These are phyloP conservation scores for Trichoplax adhaerens DNA, from an alignment of 37 sponge, comb jelly and placozoan genomes.

Conservation along the genomic window DNA sequence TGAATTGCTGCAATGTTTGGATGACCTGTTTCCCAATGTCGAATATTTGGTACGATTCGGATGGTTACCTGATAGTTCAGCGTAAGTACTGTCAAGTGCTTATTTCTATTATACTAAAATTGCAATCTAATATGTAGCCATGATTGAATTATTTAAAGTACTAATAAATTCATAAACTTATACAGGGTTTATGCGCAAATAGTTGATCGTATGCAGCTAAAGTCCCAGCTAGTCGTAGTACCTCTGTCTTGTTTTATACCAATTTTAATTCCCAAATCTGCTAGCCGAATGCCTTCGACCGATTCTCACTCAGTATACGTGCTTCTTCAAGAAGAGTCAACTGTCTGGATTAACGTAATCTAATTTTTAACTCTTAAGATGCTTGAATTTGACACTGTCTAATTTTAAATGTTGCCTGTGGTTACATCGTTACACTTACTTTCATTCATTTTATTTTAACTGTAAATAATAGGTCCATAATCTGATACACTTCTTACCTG, in stretches of 20 bases:
- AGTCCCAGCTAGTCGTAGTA: constrained; percentile 22
- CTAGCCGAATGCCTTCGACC: background rate
- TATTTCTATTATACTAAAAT: background rate
- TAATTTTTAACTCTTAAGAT: background rate
- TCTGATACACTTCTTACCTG: constrained; percentile 12
- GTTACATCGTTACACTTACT: no score
- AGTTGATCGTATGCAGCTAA: constrained; percentile 29
- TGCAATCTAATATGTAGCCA: no score
- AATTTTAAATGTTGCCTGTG: no score
- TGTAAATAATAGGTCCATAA: constrained; percentile 18
- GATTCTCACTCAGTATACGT: constrained; percentile 1
- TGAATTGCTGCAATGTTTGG: no score
- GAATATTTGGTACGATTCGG: constrained; percentile 39
- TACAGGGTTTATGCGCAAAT: constrained; percentile 6
- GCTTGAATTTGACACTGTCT: no score
- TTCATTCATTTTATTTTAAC: no score
- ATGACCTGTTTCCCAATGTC: no score
- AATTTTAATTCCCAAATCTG: no score
- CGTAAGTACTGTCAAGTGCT: constrained; percentile 1
- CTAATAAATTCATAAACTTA: no score
- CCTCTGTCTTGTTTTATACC: constrained; percentile 13
- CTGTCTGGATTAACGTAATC: constrained; percentile 38
- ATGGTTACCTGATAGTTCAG: constrained; percentile 40
- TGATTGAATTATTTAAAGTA: no score
- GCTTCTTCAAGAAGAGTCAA: constrained; percentile 24